Evolutionary conservation across 2,113 vertebrate species (phyloP), one percentile per base, ranked within the genome.

Genomic region (Aegithalos caudatus): DNA sequence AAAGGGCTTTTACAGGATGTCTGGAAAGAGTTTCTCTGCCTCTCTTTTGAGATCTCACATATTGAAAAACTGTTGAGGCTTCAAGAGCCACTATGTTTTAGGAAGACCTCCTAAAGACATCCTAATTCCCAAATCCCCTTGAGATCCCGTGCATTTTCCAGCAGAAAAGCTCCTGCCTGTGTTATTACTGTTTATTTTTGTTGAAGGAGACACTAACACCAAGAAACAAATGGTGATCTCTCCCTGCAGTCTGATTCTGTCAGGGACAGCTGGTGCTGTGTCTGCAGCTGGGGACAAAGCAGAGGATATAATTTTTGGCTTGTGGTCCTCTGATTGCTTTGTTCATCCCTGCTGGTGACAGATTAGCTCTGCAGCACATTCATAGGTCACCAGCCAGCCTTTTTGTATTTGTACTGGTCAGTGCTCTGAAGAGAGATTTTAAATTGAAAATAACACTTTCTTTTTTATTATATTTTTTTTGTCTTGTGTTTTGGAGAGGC

Each of bases 401-500:
- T 81, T 94, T 72, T 88, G 69, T 76, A 14, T 96, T 78, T 90
- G 62, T 44, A 25, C 54, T 84, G 96, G 86, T 84, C 96, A 96
- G 81, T 31, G 53, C 80, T 93, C 79, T 79, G 81, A 90, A 90
- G 92, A 79, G 82, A 69, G 73, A 47, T 86, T 95, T 86, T 47
- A 93, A 95, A 97, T 94, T 94, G 92, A 74, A 95, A 97, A 92
- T 85, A 93, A 40, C 76, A 24, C 44, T 90, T 80, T 18, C 87
- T 81, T 96, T 97, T n/a, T n/a, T n/a, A n/a, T n/a, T n/a, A n/a
- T n/a, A n/a, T n/a, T 97, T 93, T 97, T 97, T 93, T 94, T 87
- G 76, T 6, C 42, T 40, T 38, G 51, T 76, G 10, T 82, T 96
- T 90, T 48, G 54, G 85, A 92, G 77, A 47, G 25, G n/a, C 81